These are phyloP conservation scores for Campylorhamphus procurvoides DNA, from an alignment of 2,113 vertebrate genomes.

Conservation along the genomic window DNA sequence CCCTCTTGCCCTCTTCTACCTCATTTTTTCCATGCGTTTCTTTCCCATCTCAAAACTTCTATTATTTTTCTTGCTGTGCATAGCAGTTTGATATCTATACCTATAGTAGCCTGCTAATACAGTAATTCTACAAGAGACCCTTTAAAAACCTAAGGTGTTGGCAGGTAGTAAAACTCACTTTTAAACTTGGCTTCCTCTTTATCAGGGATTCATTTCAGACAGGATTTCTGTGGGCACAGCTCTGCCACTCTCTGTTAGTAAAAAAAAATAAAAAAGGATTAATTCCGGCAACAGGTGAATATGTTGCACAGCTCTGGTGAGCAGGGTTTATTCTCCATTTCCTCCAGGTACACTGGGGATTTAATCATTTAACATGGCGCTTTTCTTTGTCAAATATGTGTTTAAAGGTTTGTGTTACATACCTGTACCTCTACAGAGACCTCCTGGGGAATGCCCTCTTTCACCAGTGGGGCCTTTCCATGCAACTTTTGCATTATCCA, in stretches of 20 bases:
- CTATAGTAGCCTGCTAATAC: background rate
- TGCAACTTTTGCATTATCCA: background rate
- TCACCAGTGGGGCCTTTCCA: background rate
- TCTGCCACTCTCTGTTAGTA: background rate
- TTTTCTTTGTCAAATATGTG: background rate
- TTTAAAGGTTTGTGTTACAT: background rate
- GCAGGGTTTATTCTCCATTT: background rate
- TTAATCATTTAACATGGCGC: background rate
- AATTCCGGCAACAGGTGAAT: conserved; percentile 30
- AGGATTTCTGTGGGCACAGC: background rate
- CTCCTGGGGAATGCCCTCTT: background rate
- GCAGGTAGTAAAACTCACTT: conserved; percentile 23
- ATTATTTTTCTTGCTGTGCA: conserved; percentile 3
- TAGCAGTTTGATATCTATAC: background rate
- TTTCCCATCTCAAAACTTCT: background rate
- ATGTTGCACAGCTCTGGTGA: background rate
- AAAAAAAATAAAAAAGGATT: background rate
- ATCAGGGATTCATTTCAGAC: conserved; percentile 40
- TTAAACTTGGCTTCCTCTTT: conserved; percentile 29
- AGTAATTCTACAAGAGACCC: conserved; percentile 3
- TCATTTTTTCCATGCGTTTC: background rate
- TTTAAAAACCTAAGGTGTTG: conserved; percentile 28
- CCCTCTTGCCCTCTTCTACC: background rate
- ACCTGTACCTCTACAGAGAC: background rate
- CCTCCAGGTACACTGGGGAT: background rate